These are phyloP conservation scores for Pituophis catenifer DNA, from an alignment of 2,113 vertebrate species.

Conservation along the genomic window DNA sequence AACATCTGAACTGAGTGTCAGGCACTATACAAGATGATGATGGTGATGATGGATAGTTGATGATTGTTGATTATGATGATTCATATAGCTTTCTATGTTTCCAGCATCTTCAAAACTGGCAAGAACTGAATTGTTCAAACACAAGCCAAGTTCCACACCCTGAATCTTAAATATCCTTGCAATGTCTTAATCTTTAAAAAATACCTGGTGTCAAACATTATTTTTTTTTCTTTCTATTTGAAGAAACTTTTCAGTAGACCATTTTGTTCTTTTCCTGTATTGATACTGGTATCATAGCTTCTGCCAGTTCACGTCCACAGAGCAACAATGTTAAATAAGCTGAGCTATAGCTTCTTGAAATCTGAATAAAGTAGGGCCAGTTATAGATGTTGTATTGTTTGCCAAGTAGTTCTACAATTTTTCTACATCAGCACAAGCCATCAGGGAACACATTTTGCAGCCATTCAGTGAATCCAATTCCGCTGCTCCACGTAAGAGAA, in stretches of 20 bases:
- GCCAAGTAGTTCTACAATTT: not conserved
- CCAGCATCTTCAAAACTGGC: not conserved
- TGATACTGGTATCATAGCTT: not conserved
- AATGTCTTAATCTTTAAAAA: not conserved
- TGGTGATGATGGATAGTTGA: not conserved
- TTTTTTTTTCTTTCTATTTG: not conserved
- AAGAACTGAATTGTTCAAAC: not conserved
- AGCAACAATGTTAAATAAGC: not conserved
- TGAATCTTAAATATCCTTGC: not conserved
- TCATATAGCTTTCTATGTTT: not conserved
- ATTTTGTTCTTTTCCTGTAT: not conserved
- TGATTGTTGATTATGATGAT: not conserved
- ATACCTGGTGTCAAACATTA: not conserved
- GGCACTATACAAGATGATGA: not conserved
- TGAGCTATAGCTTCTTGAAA: not conserved
- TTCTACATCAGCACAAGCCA: not conserved
- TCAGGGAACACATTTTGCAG: not conserved
- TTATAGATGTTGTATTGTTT: not conserved
- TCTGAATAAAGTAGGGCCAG: not conserved
- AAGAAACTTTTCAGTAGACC: not conserved
- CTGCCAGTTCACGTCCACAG: not conserved
- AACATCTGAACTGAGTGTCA: not conserved
- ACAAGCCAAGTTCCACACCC: not conserved
- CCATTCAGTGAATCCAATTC: not conserved
- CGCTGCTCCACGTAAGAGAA: not conserved